phyloP scores from a whole-genome alignment of 2,797 vertebrate species.

The Vultur gryphus region DNA sequence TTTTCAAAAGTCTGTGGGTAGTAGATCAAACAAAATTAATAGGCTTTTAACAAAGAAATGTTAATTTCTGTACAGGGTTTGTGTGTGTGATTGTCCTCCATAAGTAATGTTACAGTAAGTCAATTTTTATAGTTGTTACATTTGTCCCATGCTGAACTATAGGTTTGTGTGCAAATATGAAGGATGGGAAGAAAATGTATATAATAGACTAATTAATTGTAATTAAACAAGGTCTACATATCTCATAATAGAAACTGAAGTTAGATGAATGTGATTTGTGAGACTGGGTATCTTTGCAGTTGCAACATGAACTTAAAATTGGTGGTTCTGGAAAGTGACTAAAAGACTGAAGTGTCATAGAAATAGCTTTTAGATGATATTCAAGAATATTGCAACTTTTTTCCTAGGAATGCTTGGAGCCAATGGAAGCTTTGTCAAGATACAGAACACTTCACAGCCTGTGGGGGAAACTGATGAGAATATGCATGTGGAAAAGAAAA shows the following conservation, averaged over 20 bases:
- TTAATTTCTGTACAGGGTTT: not conserved
- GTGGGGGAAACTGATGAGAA: conserved; percentile 72
- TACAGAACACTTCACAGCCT: conserved; percentile 71
- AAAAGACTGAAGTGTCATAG: not conserved
- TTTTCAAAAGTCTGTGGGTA: not conserved
- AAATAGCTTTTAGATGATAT: not conserved
- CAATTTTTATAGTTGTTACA: not conserved
- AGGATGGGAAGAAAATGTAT: not conserved
- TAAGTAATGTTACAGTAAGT: not conserved
- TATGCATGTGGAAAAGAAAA: conserved; percentile 46
- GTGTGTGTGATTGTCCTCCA: not conserved
- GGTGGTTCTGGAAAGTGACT: not conserved
- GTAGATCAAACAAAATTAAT: not conserved
- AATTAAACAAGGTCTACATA: not conserved
- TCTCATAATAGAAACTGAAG: not conserved
- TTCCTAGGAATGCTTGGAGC: conserved; percentile 50
- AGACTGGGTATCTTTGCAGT: not conserved
- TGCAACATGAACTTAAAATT: not conserved
- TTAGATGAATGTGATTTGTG: not conserved
- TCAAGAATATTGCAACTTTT: not conserved
- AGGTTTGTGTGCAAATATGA: not conserved
- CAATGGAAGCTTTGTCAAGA: conserved; percentile 74
- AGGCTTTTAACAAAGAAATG: not conserved
- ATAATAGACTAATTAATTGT: not conserved
- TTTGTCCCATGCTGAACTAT: not conserved